Evolutionary conservation across 2,888 invertebrate species (phyloP).

Genomic region (Sphinx pinastri): DNA sequence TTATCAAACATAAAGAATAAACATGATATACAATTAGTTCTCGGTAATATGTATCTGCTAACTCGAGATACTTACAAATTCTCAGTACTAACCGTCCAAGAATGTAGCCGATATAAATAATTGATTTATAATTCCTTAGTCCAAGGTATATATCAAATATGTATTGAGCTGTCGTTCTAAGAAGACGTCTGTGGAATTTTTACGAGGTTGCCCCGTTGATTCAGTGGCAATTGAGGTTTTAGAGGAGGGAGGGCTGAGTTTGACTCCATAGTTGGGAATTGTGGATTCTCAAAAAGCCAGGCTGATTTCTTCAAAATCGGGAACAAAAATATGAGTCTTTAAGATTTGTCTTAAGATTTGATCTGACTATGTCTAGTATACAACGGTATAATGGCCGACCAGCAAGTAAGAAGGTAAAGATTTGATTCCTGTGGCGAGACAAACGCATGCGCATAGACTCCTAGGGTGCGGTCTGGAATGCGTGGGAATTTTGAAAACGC

Average conservation of each 20-base stretch:
- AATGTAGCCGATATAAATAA: conserved; percentile 18
- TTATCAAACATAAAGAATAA: conserved; percentile 16
- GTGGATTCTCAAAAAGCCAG: too few relatives aligned
- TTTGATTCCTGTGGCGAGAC: not conserved
- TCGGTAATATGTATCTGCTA: conserved; percentile 16
- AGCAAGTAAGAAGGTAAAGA: not conserved
- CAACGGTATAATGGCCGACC: not conserved
- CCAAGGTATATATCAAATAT: conserved; percentile 6
- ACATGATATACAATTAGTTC: conserved; percentile 26
- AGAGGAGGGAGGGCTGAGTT: not conserved
- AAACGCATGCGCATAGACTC: not conserved
- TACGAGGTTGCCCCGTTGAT: too few relatives aligned
- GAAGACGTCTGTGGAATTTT: conserved; percentile 1
- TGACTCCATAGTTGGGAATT: too few relatives aligned
- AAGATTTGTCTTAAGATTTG: too few relatives aligned
- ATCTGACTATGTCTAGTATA: not conserved
- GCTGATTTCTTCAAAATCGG: too few relatives aligned
- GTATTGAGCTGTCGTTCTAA: conserved; percentile 9
- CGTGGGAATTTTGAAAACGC: not conserved
- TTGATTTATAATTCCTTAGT: conserved; percentile 17
- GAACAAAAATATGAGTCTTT: too few relatives aligned
- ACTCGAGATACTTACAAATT: conserved; percentile 16
- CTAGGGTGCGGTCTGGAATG: not conserved
- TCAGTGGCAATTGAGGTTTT: not conserved
- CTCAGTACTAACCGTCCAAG: conserved; percentile 6